Conservation (phyloP, 2,113 vertebrate genomes). For the Pollachius pollachius region DNA sequence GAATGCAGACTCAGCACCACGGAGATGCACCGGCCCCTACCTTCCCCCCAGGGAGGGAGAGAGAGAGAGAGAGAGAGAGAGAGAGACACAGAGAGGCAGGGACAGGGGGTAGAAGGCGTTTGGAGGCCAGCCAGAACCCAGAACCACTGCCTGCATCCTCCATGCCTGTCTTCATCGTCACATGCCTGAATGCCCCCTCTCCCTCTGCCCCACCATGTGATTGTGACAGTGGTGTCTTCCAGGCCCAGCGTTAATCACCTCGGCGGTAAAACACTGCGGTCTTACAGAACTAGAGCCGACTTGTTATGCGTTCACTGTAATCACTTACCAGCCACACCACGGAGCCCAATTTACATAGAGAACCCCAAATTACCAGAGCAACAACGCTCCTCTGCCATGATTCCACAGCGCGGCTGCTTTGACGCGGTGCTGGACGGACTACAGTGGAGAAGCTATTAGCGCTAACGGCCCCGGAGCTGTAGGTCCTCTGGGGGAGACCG, state of each 20-base stretch:
- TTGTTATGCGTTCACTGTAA: neutral
- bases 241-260: constrained; percentile 53
- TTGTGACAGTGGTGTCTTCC: constrained; percentile 40
- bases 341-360: constrained; percentile 71
- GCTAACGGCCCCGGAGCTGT: constrained; percentile 47
- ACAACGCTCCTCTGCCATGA: constrained; percentile 31
- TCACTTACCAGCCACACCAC: constrained; percentile 20
- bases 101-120: constrained; percentile 15
- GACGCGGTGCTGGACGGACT: constrained; percentile 22
- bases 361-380: constrained; percentile 63
- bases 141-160: constrained; percentile 33
- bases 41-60: too few species aligned
- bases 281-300: constrained; percentile 38
- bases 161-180: constrained; percentile 25
- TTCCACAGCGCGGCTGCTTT: constrained; percentile 43
- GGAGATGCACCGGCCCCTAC: too few species aligned
- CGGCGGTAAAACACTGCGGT: constrained; percentile 24
- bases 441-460: constrained; percentile 28
- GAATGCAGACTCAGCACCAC: too few species aligned
- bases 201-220: constrained; percentile 43
- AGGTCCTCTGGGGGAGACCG: constrained; percentile 51
- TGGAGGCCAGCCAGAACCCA: constrained; percentile 56
- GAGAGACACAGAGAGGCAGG: too few species aligned
- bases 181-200: constrained; percentile 25
- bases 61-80: too few species aligned